phyloP scores from a whole-genome alignment of 2,113 vertebrate genomes.

The Lipophrys pholis region DNA sequence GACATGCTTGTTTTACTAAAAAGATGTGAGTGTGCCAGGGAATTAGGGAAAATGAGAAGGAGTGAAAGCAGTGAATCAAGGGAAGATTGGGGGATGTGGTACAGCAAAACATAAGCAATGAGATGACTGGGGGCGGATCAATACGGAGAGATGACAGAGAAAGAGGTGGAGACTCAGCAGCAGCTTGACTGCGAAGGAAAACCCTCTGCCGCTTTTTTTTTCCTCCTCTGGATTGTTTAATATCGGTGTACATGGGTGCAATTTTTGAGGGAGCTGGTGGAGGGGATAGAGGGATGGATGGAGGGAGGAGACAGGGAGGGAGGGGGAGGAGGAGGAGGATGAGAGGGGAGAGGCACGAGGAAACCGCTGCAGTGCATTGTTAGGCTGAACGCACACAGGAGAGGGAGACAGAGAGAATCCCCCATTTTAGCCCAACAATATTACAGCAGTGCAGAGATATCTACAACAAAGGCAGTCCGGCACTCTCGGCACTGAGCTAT shows the following conservation, averaged over 20 bases:
- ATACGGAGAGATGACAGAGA: conserved; percentile 51
- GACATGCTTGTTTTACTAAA: too few relatives aligned
- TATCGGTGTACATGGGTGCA: conserved; percentile 36
- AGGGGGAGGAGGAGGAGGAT: conserved; percentile 30
- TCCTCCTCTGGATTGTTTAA: conserved; percentile 42
- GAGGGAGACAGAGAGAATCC: conserved; percentile 77
- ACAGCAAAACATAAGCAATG: conserved; percentile 38
- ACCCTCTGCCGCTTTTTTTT: conserved; percentile 47
- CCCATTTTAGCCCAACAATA: conserved; percentile 80
- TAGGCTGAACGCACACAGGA: conserved; percentile 72
- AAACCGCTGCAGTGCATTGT: conserved; percentile 82
- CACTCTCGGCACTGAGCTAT: conserved; percentile 48
- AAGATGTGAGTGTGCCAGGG: too few relatives aligned
- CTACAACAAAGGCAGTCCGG: conserved; percentile 74
- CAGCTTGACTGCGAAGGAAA: conserved; percentile 57
- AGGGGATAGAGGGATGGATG: conserved; percentile 7
- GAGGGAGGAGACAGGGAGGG: background rate
- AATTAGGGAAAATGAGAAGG: too few relatives aligned
- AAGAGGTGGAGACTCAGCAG: conserved; percentile 60
- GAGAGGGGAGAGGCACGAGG: conserved; percentile 54
- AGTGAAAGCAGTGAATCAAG: too few relatives aligned
- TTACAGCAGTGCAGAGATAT: conserved; percentile 80
- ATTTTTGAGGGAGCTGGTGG: conserved; percentile 42
- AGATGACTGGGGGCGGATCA: conserved; percentile 57
- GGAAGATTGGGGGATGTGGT: conserved; percentile 2